Base-by-base conservation (phyloP, 1,140 invertebrate species). In the Trypoxylus dichotomus region DNA sequence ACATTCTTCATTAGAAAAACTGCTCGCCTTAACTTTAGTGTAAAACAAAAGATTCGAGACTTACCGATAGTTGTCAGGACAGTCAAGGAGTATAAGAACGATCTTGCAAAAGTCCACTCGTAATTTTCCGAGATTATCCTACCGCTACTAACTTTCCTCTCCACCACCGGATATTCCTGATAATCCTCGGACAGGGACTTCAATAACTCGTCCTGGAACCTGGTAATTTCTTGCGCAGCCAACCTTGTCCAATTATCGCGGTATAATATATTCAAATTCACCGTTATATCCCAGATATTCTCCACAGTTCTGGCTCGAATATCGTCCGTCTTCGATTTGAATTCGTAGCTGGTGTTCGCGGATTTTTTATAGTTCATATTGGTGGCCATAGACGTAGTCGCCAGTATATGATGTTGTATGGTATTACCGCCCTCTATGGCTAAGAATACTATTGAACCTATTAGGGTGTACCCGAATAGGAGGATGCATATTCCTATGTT, bases 31-130 rank as follows among this genome's bases (percentile, higher is more conserved):
- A n/a, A n/a, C n/a, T n/a, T n/a, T n/a, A n/a, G n/a, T n/a, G n/a
- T n/a, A n/a, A 37, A 37, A 37, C 10, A 37, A 37, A 7, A 32
- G n/a, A n/a, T n/a, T n/a, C n/a, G n/a, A 37, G 74, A 91, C 93
- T 93, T 89, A 98, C 97, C 97, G 85, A 98, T 98, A 78, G 97
- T 98, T 3, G 97, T 98, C 43, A 98, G 92, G 71, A 98, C 95
- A 21, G 97, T 98, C 74, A 99, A 89, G 15, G 96, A 98, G 88
- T 98, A 99, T 24, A 98, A 91, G 87, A 98, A 98, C 15, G 96
- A 95, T 84, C 95, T 94, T 25, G 96, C 94, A 84, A 98, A 96
- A 82, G 94, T 96, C 96, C 96, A 99, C 83, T 96, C 93, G 84
- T 92, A 92, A 29, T 92, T 88, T 75, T 91, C 86, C 84, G 82